These are phyloP conservation scores for Drosophila ezoana DNA, from an alignment of 2,888 invertebrate genomes.

Conservation along the genomic window DNA sequence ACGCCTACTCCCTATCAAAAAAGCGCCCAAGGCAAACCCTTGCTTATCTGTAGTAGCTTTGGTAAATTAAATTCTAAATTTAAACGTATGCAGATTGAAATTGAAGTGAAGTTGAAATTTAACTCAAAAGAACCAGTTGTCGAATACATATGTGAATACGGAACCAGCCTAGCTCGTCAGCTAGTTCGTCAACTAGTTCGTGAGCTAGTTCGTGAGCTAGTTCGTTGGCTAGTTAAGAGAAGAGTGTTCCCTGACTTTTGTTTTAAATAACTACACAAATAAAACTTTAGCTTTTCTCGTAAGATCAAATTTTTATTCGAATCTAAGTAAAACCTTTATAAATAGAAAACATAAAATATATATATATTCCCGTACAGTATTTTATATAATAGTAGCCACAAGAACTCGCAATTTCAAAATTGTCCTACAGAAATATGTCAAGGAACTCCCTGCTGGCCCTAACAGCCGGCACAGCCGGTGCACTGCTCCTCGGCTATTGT, in stretches of 20 bases:
- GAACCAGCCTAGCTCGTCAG: too few relatives aligned
- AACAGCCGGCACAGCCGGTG: conserved; percentile 34
- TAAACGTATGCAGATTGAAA: not conserved
- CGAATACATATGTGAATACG: too few relatives aligned
- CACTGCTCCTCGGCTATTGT: conserved; percentile 36
- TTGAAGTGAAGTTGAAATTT: too few relatives aligned
- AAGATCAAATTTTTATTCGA: not conserved
- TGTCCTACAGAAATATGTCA: conserved; percentile 17
- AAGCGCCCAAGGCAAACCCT: too few relatives aligned
- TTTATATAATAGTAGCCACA: not conserved
- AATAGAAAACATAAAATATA: not conserved
- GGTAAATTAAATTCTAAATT: conserved; percentile 1
- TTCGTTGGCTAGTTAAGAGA: not conserved
- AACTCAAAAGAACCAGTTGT: too few relatives aligned
- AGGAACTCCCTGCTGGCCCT: conserved; percentile 17
- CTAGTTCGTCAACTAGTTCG: not conserved
- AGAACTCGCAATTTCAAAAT: conserved; percentile 12
- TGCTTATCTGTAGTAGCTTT: not conserved
- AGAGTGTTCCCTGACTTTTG: not conserved
- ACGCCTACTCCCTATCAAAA: too few relatives aligned
- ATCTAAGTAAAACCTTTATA: not conserved
- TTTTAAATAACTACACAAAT: not conserved
- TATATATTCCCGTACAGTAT: not conserved
- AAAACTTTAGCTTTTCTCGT: not conserved
- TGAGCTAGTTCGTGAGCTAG: not conserved